A percentile compares a stretch with the other conserved stretches of the same genome.
phyloP scores from a whole-genome alignment of 2,113 vertebrate species.

The Saccopteryx bilineata region DNA sequence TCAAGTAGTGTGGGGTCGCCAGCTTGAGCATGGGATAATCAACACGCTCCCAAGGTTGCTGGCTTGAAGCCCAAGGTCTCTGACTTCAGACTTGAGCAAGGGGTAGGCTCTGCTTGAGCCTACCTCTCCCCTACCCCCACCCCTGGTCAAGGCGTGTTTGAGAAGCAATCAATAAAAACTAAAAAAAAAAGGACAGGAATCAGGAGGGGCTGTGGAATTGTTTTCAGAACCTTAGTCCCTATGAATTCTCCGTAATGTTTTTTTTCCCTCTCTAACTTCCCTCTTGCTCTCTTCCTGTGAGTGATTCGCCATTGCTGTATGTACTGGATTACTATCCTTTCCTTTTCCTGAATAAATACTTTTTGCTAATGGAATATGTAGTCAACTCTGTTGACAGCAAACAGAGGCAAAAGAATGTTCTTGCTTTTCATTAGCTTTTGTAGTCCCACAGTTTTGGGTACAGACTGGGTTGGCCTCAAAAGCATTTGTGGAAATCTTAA shows the following conservation, averaged over 20 bases:
- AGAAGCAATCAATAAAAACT: no score
- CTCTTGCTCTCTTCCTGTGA: background rate
- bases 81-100: no score
- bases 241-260: background rate
- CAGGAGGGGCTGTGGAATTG: background rate
- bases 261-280: background rate
- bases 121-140: no score
- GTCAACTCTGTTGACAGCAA: background rate
- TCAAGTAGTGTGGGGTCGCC: no score
- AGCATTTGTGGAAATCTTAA: background rate
- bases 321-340: background rate
- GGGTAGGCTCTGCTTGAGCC: no score
- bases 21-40: no score
- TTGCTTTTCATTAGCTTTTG: background rate
- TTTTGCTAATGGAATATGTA: background rate
- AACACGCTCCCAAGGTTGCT: no score
- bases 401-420: background rate
- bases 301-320: background rate
- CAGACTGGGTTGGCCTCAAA: background rate
- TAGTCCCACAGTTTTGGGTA: background rate
- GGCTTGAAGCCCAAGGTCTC: no score
- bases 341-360: background rate
- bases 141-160: no score
- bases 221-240: background rate
- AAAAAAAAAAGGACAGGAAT: background rate